Percentiles rank a stretch among this genome's conserved stretches.
Evolutionary conservation across 1,140 invertebrate species (phyloP).

Genomic region (Vollenhovia emeryi): DNA sequence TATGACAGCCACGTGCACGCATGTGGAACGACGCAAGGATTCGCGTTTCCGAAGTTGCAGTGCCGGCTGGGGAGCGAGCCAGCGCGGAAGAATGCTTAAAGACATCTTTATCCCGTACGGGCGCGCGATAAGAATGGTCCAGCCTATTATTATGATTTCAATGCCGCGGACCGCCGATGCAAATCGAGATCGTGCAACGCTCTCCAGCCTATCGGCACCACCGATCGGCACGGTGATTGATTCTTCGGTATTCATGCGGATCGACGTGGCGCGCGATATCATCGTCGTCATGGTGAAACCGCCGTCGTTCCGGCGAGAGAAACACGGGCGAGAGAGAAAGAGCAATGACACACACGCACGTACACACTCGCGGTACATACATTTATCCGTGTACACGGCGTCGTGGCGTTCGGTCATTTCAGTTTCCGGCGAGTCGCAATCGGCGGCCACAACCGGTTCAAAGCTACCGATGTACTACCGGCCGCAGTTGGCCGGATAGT

Average conservation of each 20-base stretch:
- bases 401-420: slow-evolving; percentile 11
- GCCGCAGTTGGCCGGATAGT: slow-evolving; percentile 22
- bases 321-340: slow-evolving; percentile 12
- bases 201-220: slow-evolving; percentile 60
- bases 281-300: slow-evolving; percentile 66
- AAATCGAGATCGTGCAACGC: slow-evolving; percentile 70
- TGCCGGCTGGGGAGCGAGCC: not conserved
- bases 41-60: slow-evolving; percentile 29
- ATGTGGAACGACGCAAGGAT: slow-evolving; percentile 12
- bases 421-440: slow-evolving; percentile 48
- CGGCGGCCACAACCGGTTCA: slow-evolving; percentile 55
- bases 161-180: slow-evolving; percentile 66
- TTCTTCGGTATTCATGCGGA: slow-evolving; percentile 75
- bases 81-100: slow-evolving; percentile 35
- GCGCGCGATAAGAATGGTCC: slow-evolving; percentile 64
- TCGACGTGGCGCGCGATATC: slow-evolving; percentile 72
- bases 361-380: not conserved
- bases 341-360: slow-evolving; percentile 9
- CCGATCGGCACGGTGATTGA: slow-evolving; percentile 74
- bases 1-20: not conserved
- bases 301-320: slow-evolving; percentile 36
- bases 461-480: slow-evolving; percentile 68
- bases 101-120: slow-evolving; percentile 64
- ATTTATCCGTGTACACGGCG: not conserved
- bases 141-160: slow-evolving; percentile 77